Conservation (phyloP, 2,888 invertebrate genomes). For the Trichopoda pennipes region DNA sequence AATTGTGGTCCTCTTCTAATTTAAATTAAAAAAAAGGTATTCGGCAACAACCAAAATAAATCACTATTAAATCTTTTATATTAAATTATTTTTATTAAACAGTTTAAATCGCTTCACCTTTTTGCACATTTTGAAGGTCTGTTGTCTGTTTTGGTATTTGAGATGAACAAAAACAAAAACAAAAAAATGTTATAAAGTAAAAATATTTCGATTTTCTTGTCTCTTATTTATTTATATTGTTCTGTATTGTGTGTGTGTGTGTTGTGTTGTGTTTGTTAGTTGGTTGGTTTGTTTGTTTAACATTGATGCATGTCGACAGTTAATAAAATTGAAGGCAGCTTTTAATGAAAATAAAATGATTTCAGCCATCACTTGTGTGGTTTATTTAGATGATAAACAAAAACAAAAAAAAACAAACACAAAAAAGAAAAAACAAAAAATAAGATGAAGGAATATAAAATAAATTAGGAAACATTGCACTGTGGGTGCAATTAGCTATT, state of each 20-base stretch:
- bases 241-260: not conserved
- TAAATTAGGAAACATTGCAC: conserved; percentile 16
- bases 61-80: conserved; percentile 51
- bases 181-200: conserved; percentile 74
- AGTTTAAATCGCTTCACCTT: conserved; percentile 14
- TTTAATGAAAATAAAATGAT: conserved; percentile 80
- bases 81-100: conserved; percentile 34
- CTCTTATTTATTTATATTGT: conserved; percentile 25
- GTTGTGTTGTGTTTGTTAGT: not conserved
- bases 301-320: conserved; percentile 67
- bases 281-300: conserved; percentile 39
- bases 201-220: conserved; percentile 44
- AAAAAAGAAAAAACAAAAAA: conserved; percentile 17
- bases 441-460: conserved; percentile 39
- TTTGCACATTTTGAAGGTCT: not conserved
- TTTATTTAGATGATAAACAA: conserved; percentile 58
- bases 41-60: conserved; percentile 27
- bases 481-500: not conserved
- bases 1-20: too few species aligned
- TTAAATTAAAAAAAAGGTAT: too few species aligned
- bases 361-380: conserved; percentile 79
- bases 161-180: too few species aligned
- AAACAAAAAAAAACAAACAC: conserved; percentile 11
- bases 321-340: conserved; percentile 71
- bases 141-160: conserved; percentile 13